Evolutionary conservation across 64 coral and sea anemone species (phyloP).

Genomic region (Porites lutea): DNA sequence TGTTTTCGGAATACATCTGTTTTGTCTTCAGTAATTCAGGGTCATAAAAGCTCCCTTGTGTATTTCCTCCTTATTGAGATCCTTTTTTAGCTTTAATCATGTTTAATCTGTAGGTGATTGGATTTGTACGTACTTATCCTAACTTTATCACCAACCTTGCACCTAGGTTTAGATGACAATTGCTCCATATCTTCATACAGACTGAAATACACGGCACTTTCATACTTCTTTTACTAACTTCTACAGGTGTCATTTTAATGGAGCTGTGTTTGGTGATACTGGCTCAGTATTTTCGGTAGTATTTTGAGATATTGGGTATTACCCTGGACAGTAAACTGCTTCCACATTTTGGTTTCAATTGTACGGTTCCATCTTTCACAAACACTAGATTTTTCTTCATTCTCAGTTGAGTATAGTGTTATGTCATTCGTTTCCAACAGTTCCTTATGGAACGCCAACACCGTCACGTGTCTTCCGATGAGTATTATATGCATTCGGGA

Average conservation of each 20-base stretch:
- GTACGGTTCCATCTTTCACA: conserved; percentile 61
- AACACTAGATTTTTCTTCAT: conserved; percentile 55
- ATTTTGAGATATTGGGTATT: conserved; percentile 42
- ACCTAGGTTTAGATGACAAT: not conserved
- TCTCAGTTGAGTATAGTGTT: conserved; percentile 57
- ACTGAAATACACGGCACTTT: not conserved
- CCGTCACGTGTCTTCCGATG: no score
- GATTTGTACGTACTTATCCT: conserved; percentile 17
- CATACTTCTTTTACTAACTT: conserved; percentile 44
- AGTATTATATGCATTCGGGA: not conserved
- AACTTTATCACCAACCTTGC: conserved; percentile 13
- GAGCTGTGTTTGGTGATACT: not conserved
- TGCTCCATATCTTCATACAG: conserved; percentile 11
- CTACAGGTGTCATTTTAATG: conserved; percentile 3
- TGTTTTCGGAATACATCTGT: not conserved
- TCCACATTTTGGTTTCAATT: conserved; percentile 55
- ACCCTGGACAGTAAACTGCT: conserved; percentile 17
- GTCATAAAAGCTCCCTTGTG: not conserved
- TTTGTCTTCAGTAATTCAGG: not conserved
- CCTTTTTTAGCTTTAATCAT: not conserved
- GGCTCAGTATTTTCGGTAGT: not conserved
- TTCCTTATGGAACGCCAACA: no score
- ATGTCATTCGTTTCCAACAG: no score
- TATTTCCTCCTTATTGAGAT: not conserved
- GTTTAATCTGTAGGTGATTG: not conserved